Base-by-base conservation (phyloP, 1,140 invertebrate species). In the Drepana arcuata region DNA sequence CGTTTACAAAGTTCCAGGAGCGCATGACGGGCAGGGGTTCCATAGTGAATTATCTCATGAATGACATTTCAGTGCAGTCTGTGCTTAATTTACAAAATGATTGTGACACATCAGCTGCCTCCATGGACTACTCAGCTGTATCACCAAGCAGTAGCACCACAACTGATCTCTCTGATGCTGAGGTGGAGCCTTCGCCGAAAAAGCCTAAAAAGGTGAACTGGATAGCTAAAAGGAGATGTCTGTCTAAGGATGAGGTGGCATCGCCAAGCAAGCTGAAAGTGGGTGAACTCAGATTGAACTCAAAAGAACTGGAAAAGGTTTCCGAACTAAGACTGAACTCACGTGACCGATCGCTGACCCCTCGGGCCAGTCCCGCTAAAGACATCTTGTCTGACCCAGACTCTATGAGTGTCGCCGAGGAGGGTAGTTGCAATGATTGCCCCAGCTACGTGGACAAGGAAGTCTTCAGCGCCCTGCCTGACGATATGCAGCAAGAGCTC, bases 1-100 rank as follows among this genome's bases (percentile, higher is more conserved):
- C 91, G 7, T 93, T 93, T 59, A 91, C 90, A 2, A 93, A 93
- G 65, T 93, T 93, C 48, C 87, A 89, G 43, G 91, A 92, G 57
- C 84, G 87, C 26, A 86, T 86, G 50, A 86, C 84, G 10, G 88
- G 87, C 1, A 84, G 81, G 48, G 81, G 86, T 57, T 90, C 90
- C 14, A 90, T 93, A 50, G 86, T 89, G 0, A 89, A 89, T n/a
- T 92, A 92, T 55, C 77, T 92, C 14, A 86, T 88, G 48, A 88
- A 87, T 50, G 87, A 89, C 53, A 85, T 91, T 9, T 89, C 90
- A 47, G 90, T 91, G 13, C 90, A 92, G 54, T 90, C 90, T 0
- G 84, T 91, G 39, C 85, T 90, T 34, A 88, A 85, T 38, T 79
- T 89, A 37, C 83, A 85, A 48, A 88, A 86, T 61, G 75, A 83